These are phyloP conservation scores for Cordylochernes scorpioides DNA, from an alignment of 2,888 invertebrate species.

Conservation along the genomic window DNA sequence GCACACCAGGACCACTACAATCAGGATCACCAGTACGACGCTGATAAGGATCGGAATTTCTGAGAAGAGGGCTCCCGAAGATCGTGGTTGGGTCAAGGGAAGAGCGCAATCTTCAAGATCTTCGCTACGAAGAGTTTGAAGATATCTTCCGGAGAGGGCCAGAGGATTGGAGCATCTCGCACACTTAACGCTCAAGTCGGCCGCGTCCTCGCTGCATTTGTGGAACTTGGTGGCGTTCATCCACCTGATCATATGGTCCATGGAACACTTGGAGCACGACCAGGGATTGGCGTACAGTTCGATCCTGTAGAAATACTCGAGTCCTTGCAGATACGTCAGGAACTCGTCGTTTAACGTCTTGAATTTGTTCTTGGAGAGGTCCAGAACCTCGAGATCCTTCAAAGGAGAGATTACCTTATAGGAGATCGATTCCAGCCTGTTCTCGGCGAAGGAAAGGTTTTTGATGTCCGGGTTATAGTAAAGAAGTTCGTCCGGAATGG, in stretches of 20 bases:
- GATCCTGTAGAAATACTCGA: conserved; percentile 8
- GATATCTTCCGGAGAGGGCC: conserved; percentile 26
- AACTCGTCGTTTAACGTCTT: conserved; percentile 33
- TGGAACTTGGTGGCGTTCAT: conserved; percentile 14
- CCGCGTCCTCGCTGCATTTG: conserved; percentile 13
- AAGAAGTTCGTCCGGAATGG: conserved; percentile 12
- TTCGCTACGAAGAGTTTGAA: conserved; percentile 5
- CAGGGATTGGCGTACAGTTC: conserved; percentile 34
- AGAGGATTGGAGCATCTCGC: conserved; percentile 33
- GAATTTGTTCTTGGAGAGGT: conserved; percentile 44
- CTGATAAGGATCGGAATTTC: conserved; percentile 28
- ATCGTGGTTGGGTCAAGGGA: conserved; percentile 10
- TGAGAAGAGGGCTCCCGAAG: conserved; percentile 18
- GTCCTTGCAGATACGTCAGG: conserved; percentile 26
- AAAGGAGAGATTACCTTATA: conserved; percentile 31
- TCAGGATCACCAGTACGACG: conserved; percentile 25
- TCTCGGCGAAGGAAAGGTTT: conserved; percentile 42
- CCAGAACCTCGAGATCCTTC: conserved; percentile 32
- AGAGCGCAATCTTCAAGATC: conserved; percentile 13
- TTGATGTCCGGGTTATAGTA: conserved; percentile 24
- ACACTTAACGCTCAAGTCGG: conserved; percentile 17
- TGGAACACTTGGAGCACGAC: conserved; percentile 35
- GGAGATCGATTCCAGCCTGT: conserved; percentile 34
- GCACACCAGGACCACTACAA: conserved; percentile 34
- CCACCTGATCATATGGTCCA: conserved; percentile 16